Evolutionary conservation across 2,888 invertebrate species (phyloP), one percentile per base, ranked within the genome.

Genomic region (Elmis aenea): DNA sequence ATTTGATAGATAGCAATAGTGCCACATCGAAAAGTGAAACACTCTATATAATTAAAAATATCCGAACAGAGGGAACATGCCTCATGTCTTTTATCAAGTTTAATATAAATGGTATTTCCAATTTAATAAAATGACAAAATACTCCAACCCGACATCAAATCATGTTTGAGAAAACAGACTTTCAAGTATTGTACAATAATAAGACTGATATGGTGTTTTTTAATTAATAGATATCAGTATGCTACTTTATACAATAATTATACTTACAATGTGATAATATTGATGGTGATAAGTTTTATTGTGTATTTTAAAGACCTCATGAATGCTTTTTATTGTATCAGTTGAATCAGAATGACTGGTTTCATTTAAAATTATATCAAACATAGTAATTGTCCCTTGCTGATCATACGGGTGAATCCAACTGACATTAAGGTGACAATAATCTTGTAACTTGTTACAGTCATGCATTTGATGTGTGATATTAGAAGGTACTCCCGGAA

Each of bases 351-450:
- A 46, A 13, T 32, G 25, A 24, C 44, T 48, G 3, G 23, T 25
- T 30, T 54, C 51, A 33, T 56, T 57, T 22, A 66, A 39, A 12
- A 59, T 42, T 3, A 66, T 52, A 28, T 61, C 55, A 39, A 66
- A 66, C 8, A 46, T 36, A 4, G 51, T 57, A 20, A 66, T 66
- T 2, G 58, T 52, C 9, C 57, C 61, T 41, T 58, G 62, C 38
- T 61, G 62, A 26, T 57, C 23, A 30, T 58, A 57, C 0, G 66
- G 66, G 50, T 66, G 64, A 4, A 39, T 14, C 66, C 66, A 66
- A 23, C 51, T 57, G 16, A 65, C 44, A 37, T 63, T 62, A 18
- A 65, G 39, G 44, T 61, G 48, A 21, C 64, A 66, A 38, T 53
- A 57, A 31, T 61, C 58, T 1, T 41, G 45, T 8, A 26, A 34